Evolutionary conservation across 2,113 vertebrate genomes (phyloP).

Genomic region (Picathartes gymnocephalus): DNA sequence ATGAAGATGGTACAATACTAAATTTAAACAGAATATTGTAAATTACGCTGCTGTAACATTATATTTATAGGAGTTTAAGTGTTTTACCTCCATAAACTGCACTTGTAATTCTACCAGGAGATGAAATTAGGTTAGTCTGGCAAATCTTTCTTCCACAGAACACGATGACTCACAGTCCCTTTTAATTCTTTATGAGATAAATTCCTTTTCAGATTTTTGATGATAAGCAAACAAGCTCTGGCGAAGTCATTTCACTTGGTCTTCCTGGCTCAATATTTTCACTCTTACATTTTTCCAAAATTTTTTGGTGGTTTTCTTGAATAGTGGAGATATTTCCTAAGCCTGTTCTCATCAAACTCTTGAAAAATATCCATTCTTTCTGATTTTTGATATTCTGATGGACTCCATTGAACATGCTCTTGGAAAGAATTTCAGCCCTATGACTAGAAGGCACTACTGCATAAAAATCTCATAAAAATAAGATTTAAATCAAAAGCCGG

Average conservation of each 20-base stretch:
- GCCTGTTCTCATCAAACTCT: neutral
- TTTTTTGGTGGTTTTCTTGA: neutral
- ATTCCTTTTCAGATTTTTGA: neutral
- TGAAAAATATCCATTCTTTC: neutral
- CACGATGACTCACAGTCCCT: neutral
- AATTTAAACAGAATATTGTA: neutral
- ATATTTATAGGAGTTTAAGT: neutral
- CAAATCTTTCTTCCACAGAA: neutral
- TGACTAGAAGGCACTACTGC: neutral
- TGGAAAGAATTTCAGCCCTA: neutral
- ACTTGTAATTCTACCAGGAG: neutral
- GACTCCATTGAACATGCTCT: neutral
- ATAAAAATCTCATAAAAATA: neutral
- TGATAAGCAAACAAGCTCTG: neutral
- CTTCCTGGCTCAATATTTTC: neutral
- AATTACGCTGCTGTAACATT: neutral
- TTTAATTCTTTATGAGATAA: neutral
- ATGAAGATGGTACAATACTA: neutral
- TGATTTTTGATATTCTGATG: neutral
- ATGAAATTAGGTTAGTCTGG: neutral
- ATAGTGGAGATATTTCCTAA: neutral
- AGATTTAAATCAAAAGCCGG: neutral
- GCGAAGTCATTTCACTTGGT: neutral
- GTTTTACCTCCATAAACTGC: neutral
- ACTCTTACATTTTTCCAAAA: neutral